phyloP scores from a whole-genome alignment of 2,113 vertebrate genomes.

The Myanophis thanlyinensis region DNA sequence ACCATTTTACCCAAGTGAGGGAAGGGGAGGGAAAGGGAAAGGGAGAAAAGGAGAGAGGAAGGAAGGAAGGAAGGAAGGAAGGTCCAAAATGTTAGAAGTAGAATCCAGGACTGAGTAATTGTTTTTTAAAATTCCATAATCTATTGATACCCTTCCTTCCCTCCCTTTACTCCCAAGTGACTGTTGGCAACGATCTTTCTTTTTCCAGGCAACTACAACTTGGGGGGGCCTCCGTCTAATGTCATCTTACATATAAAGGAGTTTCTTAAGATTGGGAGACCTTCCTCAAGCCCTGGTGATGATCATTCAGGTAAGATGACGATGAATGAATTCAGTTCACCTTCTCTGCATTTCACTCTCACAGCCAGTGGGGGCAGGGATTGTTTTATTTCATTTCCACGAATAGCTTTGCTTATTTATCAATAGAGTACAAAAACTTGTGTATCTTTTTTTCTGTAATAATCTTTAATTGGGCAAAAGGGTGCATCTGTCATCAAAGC shows the following conservation, averaged over 20 bases:
- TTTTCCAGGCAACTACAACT: background rate
- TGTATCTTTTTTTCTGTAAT: too few species aligned
- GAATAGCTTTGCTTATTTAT: too few species aligned
- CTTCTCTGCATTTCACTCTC: background rate
- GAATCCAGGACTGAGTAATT: background rate
- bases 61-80: background rate
- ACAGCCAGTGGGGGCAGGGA: too few species aligned
- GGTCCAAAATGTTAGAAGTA: background rate
- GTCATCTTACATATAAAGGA: background rate
- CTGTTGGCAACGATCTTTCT: background rate
- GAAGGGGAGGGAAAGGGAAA: background rate
- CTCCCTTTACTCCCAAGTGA: background rate
- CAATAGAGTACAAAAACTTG: too few species aligned
- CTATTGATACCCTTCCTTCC: background rate
- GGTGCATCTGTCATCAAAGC: too few species aligned
- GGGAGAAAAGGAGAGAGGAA: background rate
- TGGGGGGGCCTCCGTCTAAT: fast-evolving
- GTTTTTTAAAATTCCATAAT: background rate
- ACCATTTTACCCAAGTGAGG: background rate
- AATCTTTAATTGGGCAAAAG: too few species aligned
- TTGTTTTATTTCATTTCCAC: too few species aligned
- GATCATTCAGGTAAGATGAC: background rate
- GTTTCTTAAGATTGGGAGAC: background rate
- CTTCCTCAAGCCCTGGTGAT: background rate
- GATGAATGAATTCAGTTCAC: background rate